Evolutionary conservation across 1,140 invertebrate species (phyloP), one percentile per base, ranked within the genome.

Genomic region (Elysia chlorotica): DNA sequence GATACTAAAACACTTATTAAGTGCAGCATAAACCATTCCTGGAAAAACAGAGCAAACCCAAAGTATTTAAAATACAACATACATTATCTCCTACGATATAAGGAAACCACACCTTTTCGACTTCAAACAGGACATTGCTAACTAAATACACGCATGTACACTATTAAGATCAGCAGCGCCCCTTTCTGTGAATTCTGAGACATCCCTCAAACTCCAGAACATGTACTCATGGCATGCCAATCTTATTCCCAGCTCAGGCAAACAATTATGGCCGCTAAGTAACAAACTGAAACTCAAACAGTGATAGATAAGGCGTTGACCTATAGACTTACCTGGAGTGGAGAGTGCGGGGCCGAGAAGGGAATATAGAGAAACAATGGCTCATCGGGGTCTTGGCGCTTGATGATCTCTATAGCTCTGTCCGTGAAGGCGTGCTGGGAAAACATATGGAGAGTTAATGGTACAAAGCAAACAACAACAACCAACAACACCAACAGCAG

Each of bases 311-410:
- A 19, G 10, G 25, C 25, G 25, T 21, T 59, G 56, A 17, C 28
- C 14, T 59, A 5, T 33, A 63, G 14, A 65, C 28, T 71, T 71
- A 81, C 87, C 79, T 87, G 71, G 10, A 83, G 71, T n/a, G 84
- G 85, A 4, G 65, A 23, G 65, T 86, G 85, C n/a, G 85, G 84
- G 10, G 82, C 77, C 68, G 85, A 84, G 74, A 85, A 84, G 0
- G 85, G 79, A 25, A 85, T 63, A 53, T 86, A 86, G 17, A 86
- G 65, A 61, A 82, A 86, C 53, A 86, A 67, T 1, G 83, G 83
- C 56, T 78, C 54, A 30, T 33, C 70, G n/a, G 67, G 57, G 48
- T 80, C 74, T 63, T 82, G 78, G 19, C 67, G 38, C 6, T 53
- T 23, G 17, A 83, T 81, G 14, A 83, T 68, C 0, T 76, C 57